phyloP scores from a whole-genome alignment of 2,797 vertebrate species.

The Cuniculus paca region DNA sequence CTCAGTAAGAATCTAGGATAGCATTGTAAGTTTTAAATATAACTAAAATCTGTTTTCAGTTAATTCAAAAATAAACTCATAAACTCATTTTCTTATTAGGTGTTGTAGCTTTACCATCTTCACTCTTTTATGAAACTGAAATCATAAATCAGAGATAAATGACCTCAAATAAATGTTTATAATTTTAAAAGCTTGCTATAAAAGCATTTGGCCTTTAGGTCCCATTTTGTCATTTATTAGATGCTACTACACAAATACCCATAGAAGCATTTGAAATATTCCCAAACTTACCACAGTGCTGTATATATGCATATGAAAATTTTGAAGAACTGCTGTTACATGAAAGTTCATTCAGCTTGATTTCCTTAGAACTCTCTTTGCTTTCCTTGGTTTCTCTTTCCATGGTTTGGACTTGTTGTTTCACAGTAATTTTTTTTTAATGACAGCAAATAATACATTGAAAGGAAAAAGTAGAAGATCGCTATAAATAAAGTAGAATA shows the following conservation, averaged over 20 bases:
- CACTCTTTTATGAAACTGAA: constrained; percentile 38
- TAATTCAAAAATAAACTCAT: constrained; percentile 45
- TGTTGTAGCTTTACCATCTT: not conserved
- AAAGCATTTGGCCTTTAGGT: constrained; percentile 40
- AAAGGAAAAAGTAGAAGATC: not conserved
- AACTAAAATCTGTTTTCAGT: constrained; percentile 39
- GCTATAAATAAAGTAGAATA: not conserved
- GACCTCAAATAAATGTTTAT: too few species aligned
- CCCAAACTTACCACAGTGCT: not conserved
- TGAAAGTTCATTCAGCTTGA: constrained; percentile 63
- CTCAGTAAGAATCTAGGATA: not conserved
- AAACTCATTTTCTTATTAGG: not conserved
- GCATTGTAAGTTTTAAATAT: constrained; percentile 32
- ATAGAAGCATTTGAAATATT: not conserved
- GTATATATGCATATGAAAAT: constrained; percentile 69
- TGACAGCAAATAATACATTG: not conserved
- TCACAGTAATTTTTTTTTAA: not conserved
- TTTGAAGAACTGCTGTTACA: constrained; percentile 21
- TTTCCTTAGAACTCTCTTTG: constrained; percentile 59
- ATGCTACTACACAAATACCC: not conserved
- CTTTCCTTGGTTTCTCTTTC: too few species aligned
- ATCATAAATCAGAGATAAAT: constrained; percentile 32
- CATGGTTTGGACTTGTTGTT: not conserved
- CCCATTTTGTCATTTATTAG: not conserved
- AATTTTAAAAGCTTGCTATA: not conserved